Base-by-base conservation (phyloP, 2,888 invertebrate species). In the Incurvaria masculella region DNA sequence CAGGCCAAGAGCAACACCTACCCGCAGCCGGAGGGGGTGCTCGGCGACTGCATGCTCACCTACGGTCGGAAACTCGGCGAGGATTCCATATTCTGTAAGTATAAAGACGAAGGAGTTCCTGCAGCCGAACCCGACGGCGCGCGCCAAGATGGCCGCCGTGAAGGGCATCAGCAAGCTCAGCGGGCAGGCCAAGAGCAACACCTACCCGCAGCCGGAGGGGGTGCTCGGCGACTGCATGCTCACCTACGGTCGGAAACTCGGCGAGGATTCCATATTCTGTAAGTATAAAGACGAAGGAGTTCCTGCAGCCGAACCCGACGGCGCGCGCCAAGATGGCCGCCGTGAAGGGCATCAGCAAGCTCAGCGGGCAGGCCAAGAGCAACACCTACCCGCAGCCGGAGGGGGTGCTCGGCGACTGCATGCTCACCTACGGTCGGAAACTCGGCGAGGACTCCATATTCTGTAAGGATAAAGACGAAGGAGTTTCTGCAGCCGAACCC, bases 401-500 rank as follows among this genome's bases (percentile, higher is more conserved):
- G 74, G 98, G 98, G 46, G 90, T 92, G 39, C 83, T 99, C 27
- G 97, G 97, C 2, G 99, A 99, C 68, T 93, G 95, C 62, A 97
- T 99, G 97, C 82, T 92, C 56, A 87, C 86, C 59, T 97, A 95
- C 68, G 98, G 98, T 53, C 90, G 90, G 72, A 95, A 94, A 72
- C 83, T 99, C 55, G 98, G 98, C 53, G 97, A 97, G 59, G 96
- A 97, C 62, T 91, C 92, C 59, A 81, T 89, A 66, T 97, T 98
- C 72, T 91, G 94, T 88, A 76, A 79, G 76, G 71, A 78, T 88
- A 58, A 97, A 97, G 81, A 97, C 98, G 49, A 97, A 97, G 81
- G 99, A 99, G 79, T 98, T 94, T 72, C 85, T 99, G 42, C 99
- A 99, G 70, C 99, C 99, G 47, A 99, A 99, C 81, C 99, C 99